Conservation (phyloP, 2,888 invertebrate genomes). For the Drosophila robusta region DNA sequence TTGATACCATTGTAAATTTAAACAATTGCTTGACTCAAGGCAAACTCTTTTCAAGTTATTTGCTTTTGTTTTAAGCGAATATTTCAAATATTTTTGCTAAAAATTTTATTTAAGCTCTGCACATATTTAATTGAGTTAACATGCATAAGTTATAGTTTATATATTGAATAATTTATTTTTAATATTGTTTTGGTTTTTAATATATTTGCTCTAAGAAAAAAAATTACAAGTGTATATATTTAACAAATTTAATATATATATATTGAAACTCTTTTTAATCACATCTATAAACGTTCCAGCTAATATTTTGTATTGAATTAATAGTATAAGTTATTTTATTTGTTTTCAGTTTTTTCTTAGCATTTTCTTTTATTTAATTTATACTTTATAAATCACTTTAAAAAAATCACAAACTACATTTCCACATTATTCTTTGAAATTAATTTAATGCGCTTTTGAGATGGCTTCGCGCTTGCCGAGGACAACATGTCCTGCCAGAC, state of each 20-base stretch:
- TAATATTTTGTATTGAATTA: neutral
- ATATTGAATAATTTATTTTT: neutral
- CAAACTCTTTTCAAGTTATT: neutral
- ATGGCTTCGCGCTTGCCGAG: conserved; percentile 4
- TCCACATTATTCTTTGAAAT: neutral
- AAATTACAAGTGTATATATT: neutral
- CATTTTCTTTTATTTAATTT: neutral
- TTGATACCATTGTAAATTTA: neutral
- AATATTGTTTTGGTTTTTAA: neutral
- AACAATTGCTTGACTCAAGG: conserved; percentile 1
- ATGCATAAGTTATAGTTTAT: neutral
- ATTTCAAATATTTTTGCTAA: conserved; percentile 2
- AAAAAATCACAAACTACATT: conserved; percentile 29
- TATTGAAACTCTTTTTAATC: neutral
- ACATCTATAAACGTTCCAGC: neutral
- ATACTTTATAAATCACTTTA: conserved; percentile 9
- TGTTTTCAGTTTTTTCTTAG: neutral
- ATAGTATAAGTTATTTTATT: neutral
- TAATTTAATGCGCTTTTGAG: conserved; percentile 1
- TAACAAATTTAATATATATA: neutral
- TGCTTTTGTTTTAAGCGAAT: neutral
- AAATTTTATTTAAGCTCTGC: neutral
- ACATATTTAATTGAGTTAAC: neutral
- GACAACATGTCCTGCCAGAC: conserved; percentile 49
- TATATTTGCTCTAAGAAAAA: neutral